Conservation (phyloP, 2,113 vertebrate species). For the Pterocles orientalis region DNA sequence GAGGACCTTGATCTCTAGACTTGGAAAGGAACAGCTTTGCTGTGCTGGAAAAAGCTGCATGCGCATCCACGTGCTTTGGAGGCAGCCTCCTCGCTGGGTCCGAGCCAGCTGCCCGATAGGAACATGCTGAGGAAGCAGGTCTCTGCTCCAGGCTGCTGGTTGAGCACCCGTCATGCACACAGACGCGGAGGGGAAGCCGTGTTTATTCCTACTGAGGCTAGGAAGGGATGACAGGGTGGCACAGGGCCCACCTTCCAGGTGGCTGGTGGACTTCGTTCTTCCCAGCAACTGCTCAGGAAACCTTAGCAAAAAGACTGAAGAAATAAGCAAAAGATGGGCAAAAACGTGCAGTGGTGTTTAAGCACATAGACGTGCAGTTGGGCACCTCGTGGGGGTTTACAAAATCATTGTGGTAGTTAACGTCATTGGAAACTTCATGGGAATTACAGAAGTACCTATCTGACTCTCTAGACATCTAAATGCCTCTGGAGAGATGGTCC, state of each 20-base stretch:
- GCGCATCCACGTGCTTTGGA: conserved; percentile 4
- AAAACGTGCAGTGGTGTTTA: background rate
- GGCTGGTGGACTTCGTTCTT: background rate
- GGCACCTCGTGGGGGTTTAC: background rate
- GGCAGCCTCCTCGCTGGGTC: background rate
- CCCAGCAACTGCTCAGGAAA: background rate
- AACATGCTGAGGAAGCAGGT: conserved; percentile 53
- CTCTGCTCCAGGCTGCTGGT: background rate
- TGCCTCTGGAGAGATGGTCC: background rate
- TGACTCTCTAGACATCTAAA: background rate
- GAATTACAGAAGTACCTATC: background rate
- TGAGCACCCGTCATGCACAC: background rate
- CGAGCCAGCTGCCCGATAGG: background rate
- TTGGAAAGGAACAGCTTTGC: background rate
- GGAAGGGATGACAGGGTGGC: fast-evolving
- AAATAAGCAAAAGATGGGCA: background rate
- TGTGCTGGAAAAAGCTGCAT: conserved; percentile 38
- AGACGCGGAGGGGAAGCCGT: background rate
- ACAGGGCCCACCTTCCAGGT: background rate
- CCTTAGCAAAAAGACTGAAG: background rate
- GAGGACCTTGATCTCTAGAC: conserved; percentile 1
- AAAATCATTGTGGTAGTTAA: background rate
- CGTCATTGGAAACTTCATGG: background rate
- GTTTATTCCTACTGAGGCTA: background rate
- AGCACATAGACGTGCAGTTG: background rate